Base-by-base conservation (phyloP, 2,888 invertebrate species). In the Eilema griseolum region DNA sequence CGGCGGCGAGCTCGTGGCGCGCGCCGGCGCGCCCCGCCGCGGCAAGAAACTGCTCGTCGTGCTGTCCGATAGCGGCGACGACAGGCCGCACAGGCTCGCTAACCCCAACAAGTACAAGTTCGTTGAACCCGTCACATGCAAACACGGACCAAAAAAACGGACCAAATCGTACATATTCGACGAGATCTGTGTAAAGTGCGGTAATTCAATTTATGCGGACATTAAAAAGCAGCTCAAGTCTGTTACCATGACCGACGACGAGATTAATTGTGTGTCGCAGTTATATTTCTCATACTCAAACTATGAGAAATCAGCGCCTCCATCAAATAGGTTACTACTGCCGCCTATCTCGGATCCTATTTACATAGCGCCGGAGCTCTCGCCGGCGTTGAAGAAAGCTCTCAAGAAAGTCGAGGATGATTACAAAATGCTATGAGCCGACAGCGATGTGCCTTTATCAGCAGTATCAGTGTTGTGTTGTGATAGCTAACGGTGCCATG, bases 321-420 rank as follows among this genome's bases (percentile, higher is more conserved):
- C 26, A 56, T 11, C 66, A n/a, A 67, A 89, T 64, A 90, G 92
- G 65, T 80, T 95, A 67, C 79, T 79, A 71, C 80, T 95, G 82
- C 95, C 95, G n/a, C 92, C 94, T 0, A 81, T 92, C 20, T 85
- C 93, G 7, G 93, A 95, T 77, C 90, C 94, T 10, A 93, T 95
- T 68, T 95, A 93, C 81, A 85, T 79, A 70, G 75, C 90, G 75
- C 95, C 95, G 0, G 94, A 94, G 69, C 80, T 93, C 28, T 93
- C 95, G 3, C 75, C 80, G 23, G 87, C 90, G 12, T 82, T 93
- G 41, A 89, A 88, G 26, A 88, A 89, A 61, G 89, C 92, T 33
- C 86, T 93, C n/a, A 86, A 90, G 57, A 87, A 88, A 71, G 88
- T 88, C n/a, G 88, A 91, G 72, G 83, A 83, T 28, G 90, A 91